Base-by-base conservation (phyloP, 2,888 invertebrate genomes). In the Dicycla oo region DNA sequence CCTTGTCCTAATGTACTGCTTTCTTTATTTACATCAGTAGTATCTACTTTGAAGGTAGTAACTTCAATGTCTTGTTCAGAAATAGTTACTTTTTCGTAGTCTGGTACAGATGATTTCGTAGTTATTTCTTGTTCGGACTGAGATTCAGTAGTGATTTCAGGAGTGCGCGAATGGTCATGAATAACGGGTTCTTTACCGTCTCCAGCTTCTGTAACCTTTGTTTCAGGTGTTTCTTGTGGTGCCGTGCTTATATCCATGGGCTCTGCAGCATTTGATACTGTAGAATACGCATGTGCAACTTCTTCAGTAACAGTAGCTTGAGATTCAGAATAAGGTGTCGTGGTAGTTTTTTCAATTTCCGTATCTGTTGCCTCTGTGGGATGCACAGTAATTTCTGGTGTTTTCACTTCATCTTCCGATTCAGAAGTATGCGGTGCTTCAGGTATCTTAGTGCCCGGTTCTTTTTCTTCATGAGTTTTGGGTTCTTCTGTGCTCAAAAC, bases 331-430 rank as follows among this genome's bases (percentile, higher is more conserved):
- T 63, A 47, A 26, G 82, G 82, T 11, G 15, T 43, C 26, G 62
- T 71, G 1, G 73, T 77, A 26, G 54, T 38, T 67, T 71, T 69
- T 56, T 81, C 74, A 18, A 40, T 43, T 63, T 80, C 78, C 43
- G 23, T 54, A 0, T 49, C 34, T 15, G 64, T 40, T 1, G 34
- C 23, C 11, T 80, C 77, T 62, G 80, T 71, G 8, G 66, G 40
- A 7, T 76, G 61, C 23, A 4, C 13, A 34, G 56, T 53, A 23
- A 26, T 69, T 75, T 70, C 82, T 45, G 84, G 69, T 34, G 43
- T 30, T 54, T 63, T 63, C 0, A 26, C 15, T 65, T 78, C 75
- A 34, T 69, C 69, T 18, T 67, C 62, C 38, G 75, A 8, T 69
- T 70, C 60, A 45, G 65, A 66, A 20, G 51, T 40, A 67, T 61